Evolutionary conservation across 2,113 vertebrate species (phyloP).

Genomic region (Megaleporinus macrocephalus): DNA sequence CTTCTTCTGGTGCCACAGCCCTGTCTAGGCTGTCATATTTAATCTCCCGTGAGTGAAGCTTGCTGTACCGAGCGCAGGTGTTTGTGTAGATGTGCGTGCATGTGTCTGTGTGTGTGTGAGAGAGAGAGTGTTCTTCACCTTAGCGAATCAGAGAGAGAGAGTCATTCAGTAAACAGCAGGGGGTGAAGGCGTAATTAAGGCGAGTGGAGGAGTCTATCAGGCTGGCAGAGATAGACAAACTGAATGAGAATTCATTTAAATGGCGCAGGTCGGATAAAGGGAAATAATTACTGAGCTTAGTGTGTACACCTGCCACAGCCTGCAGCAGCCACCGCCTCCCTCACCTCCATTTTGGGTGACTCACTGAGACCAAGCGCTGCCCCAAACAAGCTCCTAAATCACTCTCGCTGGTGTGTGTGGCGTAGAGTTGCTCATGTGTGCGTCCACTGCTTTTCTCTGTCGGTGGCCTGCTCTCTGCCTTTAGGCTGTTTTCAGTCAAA

Average conservation of each 20-base stretch:
- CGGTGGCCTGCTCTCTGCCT: not conserved
- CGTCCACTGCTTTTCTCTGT: not conserved
- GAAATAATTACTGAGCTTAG: slow-evolving; percentile 56
- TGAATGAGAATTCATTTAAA: slow-evolving; percentile 56
- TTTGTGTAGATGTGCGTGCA: not conserved
- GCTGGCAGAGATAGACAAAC: slow-evolving; percentile 50
- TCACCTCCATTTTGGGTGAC: slow-evolving; percentile 33
- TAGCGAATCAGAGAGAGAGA: slow-evolving; percentile 32
- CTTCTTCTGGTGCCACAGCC: not conserved
- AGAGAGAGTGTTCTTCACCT: slow-evolving; percentile 24
- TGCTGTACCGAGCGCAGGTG: not conserved
- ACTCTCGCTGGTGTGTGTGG: not conserved
- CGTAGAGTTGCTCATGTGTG: not conserved
- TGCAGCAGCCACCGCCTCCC: slow-evolving; percentile 28
- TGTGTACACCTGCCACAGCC: slow-evolving; percentile 46
- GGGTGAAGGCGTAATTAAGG: slow-evolving; percentile 57
- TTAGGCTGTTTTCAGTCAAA: not conserved
- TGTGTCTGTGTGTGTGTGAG: not conserved
- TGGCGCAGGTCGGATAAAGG: slow-evolving; percentile 51
- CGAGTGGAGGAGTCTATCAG: slow-evolving; percentile 47
- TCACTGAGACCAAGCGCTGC: slow-evolving; percentile 10
- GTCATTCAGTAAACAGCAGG: slow-evolving; percentile 49
- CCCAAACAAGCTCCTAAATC: slow-evolving; percentile 8
- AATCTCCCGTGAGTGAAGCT: slow-evolving; percentile 4
- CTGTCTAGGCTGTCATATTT: slow-evolving; percentile 13